A percentile compares a stretch with the other conserved stretches of the same genome.
Evolutionary conservation across 2,888 invertebrate species (phyloP).

Genomic region (Drosophila antonietae): DNA sequence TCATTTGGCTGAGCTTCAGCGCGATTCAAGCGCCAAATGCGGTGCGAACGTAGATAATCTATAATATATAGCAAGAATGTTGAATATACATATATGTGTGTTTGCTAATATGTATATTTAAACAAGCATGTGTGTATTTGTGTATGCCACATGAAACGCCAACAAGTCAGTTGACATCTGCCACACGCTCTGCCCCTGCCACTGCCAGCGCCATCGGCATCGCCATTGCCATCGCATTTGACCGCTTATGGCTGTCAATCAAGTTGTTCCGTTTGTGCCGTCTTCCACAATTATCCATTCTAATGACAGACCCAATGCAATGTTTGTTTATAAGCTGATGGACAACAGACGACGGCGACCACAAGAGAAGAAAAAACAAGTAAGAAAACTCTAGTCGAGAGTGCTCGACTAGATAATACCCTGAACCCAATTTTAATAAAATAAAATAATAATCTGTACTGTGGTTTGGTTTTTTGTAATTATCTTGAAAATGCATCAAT

Average conservation of each 20-base stretch:
- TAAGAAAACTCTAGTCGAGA: no score
- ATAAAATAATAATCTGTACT: no score
- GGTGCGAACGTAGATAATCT: conserved; percentile 28
- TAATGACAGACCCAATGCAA: conserved; percentile 70
- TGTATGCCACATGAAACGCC: conserved; percentile 52
- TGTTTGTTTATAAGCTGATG: conserved; percentile 55
- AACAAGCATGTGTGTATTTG: conserved; percentile 1
- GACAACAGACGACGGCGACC: conserved; percentile 5
- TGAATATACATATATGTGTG: conserved; percentile 6
- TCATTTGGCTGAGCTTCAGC: conserved; percentile 52
- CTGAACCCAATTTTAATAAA: no score
- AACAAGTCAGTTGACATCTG: conserved; percentile 77
- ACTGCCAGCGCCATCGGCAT: neutral
- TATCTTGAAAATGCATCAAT: no score
- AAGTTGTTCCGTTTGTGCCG: conserved; percentile 26
- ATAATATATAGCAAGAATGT: conserved; percentile 30
- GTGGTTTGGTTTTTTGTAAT: no score
- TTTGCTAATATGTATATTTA: neutral
- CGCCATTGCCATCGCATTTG: conserved; percentile 6
- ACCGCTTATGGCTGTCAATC: conserved; percentile 50
- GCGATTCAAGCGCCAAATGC: conserved; percentile 5
- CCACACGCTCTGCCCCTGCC: conserved; percentile 59
- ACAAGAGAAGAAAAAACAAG: conserved; percentile 32
- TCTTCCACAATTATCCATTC: conserved; percentile 76
- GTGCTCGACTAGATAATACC: no score